Base-by-base conservation (phyloP, 2,888 invertebrate genomes). In the Glomeris marginata region DNA sequence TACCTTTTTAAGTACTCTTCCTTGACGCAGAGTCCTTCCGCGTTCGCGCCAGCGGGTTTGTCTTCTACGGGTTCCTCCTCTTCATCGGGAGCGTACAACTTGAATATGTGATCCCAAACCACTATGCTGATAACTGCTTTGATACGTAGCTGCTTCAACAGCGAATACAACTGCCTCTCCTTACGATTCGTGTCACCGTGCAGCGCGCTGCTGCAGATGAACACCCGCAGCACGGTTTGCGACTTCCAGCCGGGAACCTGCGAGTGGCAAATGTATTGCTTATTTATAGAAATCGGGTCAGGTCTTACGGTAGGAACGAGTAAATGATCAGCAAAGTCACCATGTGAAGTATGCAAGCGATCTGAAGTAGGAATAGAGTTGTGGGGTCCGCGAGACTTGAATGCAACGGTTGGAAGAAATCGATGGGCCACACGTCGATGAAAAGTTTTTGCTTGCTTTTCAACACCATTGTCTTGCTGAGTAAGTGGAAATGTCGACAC, bases 341-440 rank as follows among this genome's bases (percentile, higher is more conserved):
- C 77, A 92, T 92, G 59, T 87, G 83, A 48, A 92, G 79, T 47
- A 98, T 94, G 58, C 95, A 95, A 0, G 95, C 91, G 56, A 98
- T 70, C 65, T 98, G 98, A 66, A 98, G 80, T 75, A 95, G 84
- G 70, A 98, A 98, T 54, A 97, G 72, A 11, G 90, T 81, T 2
- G 87, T 86, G 56, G 85, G 87, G 57, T 91, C 88, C 69, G 92
- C 92, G 55, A 69, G 48, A 79, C 79, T 69, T 78, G 84, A 62
- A 74, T 81, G 65, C 77, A 78, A 52, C 70, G 78, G 54, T 81
- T 87, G 61, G 78, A 94, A 78, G 57, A 92, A 79, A 65, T 97
- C 94, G 1, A 94, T 82, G 1, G 97, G 87, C 97, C 97, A 98
- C 3, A 98, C 92, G 70, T 98, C 98, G 51, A 98, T 90, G 69